phyloP scores from a whole-genome alignment of 2,797 vertebrate species.

The Xenops minutus region DNA sequence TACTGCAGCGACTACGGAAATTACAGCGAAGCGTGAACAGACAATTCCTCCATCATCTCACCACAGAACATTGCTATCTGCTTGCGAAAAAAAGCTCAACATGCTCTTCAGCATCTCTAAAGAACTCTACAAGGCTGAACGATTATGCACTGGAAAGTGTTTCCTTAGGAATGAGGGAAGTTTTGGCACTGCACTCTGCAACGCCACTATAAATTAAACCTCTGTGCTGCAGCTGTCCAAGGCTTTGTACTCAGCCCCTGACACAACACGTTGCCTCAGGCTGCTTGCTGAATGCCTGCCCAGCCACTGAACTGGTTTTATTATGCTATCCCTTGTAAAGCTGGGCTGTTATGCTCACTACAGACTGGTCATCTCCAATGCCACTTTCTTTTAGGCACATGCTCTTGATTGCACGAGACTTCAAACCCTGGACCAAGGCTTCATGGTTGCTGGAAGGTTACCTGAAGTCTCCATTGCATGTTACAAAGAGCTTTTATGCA shows the following conservation, averaged over 20 bases:
- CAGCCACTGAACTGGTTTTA: not conserved
- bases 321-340: not conserved
- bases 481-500: not conserved
- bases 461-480: not conserved
- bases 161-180: conserved; percentile 18
- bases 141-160: not conserved
- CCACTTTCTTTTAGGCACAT: not conserved
- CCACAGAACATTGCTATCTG: not conserved
- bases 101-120: not conserved
- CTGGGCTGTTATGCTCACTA: rapidly evolving
- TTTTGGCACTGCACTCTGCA: not conserved
- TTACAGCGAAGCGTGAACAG: not conserved
- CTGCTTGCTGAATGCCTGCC: not conserved
- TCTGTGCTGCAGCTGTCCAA: conserved; percentile 45
- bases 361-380: not conserved
- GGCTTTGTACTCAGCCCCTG: conserved; percentile 10
- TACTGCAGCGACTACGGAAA: not conserved
- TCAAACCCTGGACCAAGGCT: not conserved
- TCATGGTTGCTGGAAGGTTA: not conserved
- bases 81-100: not conserved
- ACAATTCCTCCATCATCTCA: not conserved
- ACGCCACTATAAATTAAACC: conserved; percentile 33
- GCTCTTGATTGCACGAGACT: rapidly evolving
- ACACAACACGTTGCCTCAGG: not conserved
- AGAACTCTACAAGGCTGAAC: not conserved